Conservation (phyloP, 1,140 invertebrate genomes). For the Listronotus oregonensis region DNA sequence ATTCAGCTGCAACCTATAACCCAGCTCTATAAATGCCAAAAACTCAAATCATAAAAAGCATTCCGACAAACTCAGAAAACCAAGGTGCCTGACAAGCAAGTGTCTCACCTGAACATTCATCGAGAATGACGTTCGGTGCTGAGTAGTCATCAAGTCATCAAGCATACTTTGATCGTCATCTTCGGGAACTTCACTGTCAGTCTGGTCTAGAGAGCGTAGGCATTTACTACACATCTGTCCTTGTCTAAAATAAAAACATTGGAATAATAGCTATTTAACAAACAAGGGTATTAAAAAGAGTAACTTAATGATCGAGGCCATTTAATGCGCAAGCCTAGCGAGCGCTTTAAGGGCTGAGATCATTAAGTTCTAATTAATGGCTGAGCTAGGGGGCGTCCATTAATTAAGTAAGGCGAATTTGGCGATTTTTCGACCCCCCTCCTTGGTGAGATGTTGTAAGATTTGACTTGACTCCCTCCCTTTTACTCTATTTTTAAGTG, state of each 20-base stretch:
- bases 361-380: too few species aligned
- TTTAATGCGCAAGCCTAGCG: too few species aligned
- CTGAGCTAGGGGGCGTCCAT: too few species aligned
- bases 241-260: constrained; percentile 61
- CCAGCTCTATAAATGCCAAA: not conserved
- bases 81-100: constrained; percentile 43
- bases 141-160: constrained; percentile 63
- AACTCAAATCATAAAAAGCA: constrained; percentile 43
- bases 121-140: constrained; percentile 55
- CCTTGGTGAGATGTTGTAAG: too few species aligned
- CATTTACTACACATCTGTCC: constrained; percentile 79
- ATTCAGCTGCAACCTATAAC: not conserved
- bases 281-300: too few species aligned
- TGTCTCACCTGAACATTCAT: constrained; percentile 54
- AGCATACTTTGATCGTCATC: constrained; percentile 71
- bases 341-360: too few species aligned
- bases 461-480: too few species aligned
- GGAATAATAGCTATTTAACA: too few species aligned
- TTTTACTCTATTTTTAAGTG: too few species aligned
- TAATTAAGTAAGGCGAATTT: too few species aligned
- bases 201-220: constrained; percentile 67
- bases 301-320: too few species aligned
- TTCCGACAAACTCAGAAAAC: constrained; percentile 47
- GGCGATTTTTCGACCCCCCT: not conserved
- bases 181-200: constrained; percentile 69